Evolutionary conservation across 1,140 invertebrate species (phyloP), one percentile per base, ranked within the genome.

Genomic region (Orussus abietinus): DNA sequence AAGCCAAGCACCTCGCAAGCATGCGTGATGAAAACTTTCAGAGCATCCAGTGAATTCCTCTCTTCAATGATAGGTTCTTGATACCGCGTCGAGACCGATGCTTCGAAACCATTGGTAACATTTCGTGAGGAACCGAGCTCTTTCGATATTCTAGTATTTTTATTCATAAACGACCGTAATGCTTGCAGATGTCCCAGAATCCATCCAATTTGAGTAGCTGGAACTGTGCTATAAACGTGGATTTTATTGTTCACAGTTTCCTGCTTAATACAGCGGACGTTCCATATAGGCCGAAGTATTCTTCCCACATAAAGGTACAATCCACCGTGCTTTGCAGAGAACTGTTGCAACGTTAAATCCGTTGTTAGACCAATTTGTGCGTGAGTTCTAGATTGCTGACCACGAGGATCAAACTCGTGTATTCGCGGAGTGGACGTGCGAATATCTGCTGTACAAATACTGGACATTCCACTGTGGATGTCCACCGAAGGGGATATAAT

Each of bases 281-380:
- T 82, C 90, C 90, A 92, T 40, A 92, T 77, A 0, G 88, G 84
- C 39, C 88, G 75, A 4, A 97, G 64, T 51, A 97, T 86, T 47
- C 93, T 79, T 15, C 87, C 82, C 5, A 96, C 79, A 59, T 91
- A 94, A 3, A 96, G 75, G 72, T 96, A 98, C 0, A 98, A 75
- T 1, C 91, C 92, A 64, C 94, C 91, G 60, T 97, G 93, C 69
- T 94, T 94, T 3, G 87, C 80, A 2, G 90, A 92, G 62, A 83
- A 90, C 29, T 80, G 75, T 45, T 81, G 79, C 32, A 78, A 43
- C 10, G 72, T 66, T 44, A 65, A 62, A 21, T 75, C 66, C 22
- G 57, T 48, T 7, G 51, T 64, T 21, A 62, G 44, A 5, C 51
- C 60, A 1, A 42, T 47, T 42, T 58, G 56, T n/a, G 49, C 40